phyloP scores from a whole-genome alignment of 2,113 vertebrate species.

The Triplophysa rosa region DNA sequence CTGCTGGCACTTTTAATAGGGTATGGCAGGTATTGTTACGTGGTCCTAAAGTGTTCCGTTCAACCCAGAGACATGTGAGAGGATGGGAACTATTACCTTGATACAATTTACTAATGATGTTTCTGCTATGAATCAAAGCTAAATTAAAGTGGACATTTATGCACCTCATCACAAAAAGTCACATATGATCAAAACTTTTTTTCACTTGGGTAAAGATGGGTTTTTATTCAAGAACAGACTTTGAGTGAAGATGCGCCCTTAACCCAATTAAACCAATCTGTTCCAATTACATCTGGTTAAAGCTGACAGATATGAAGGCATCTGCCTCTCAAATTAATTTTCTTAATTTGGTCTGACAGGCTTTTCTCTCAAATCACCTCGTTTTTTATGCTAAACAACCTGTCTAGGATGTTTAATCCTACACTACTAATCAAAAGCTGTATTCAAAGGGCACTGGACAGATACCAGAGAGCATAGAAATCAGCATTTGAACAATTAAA shows the following conservation, averaged over 20 bases:
- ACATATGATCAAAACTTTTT: neutral
- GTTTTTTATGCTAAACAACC: conserved; percentile 16
- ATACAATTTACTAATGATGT: neutral
- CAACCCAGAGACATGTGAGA: neutral
- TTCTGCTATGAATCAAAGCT: neutral
- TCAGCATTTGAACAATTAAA: neutral
- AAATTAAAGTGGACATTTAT: neutral
- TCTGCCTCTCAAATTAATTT: conserved; percentile 18
- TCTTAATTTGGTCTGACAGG: conserved; percentile 16
- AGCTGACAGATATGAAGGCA: neutral
- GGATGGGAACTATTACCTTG: too few species aligned
- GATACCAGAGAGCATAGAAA: neutral
- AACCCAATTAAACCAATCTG: conserved; percentile 32
- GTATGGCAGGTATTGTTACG: conserved; percentile 15
- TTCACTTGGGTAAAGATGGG: neutral
- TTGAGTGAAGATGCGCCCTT: conserved; percentile 1
- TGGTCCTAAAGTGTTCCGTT: neutral
- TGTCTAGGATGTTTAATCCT: neutral
- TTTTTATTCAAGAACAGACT: conserved; percentile 15
- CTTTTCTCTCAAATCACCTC: conserved; percentile 20
- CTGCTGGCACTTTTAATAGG: neutral
- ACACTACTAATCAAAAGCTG: neutral
- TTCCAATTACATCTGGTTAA: conserved; percentile 22
- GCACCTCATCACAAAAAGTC: neutral
- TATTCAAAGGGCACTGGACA: conserved; percentile 15